Conservation (phyloP, 2,888 invertebrate species). For the Heteromurus nitidus region DNA sequence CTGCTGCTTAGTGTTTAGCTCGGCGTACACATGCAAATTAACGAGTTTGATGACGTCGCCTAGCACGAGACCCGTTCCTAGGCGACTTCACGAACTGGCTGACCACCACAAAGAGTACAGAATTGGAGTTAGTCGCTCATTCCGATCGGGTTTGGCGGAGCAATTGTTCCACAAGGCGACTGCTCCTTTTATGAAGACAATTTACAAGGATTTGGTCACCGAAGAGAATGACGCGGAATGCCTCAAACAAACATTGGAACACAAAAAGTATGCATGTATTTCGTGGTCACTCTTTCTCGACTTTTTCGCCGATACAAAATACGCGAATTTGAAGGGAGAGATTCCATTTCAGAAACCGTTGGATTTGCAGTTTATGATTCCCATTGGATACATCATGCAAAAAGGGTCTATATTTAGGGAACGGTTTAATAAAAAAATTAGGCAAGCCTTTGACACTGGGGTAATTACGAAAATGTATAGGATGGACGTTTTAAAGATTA, state of each 20-base stretch:
- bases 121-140: not conserved
- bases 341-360: not conserved
- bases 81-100: not conserved
- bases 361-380: not conserved
- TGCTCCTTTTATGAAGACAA: not conserved
- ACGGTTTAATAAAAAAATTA: not conserved
- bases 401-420: not conserved
- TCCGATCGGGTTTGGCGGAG: not conserved
- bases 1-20: not conserved
- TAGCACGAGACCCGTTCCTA: not conserved
- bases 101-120: not conserved
- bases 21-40: conserved; percentile 4
- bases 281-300: not conserved
- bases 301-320: not conserved
- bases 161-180: not conserved
- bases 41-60: not conserved
- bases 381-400: not conserved
- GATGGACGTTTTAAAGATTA: not conserved
- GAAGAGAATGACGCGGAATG: not conserved
- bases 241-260: not conserved
- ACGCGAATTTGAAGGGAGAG: not conserved
- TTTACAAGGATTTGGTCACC: not conserved
- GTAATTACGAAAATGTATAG: not conserved
- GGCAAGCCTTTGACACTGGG: not conserved
- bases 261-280: not conserved